Percentiles rank a stretch among this genome's conserved stretches.
Evolutionary conservation across 1,140 invertebrate genomes (phyloP).

Genomic region (Drosophila malerkotliana): DNA sequence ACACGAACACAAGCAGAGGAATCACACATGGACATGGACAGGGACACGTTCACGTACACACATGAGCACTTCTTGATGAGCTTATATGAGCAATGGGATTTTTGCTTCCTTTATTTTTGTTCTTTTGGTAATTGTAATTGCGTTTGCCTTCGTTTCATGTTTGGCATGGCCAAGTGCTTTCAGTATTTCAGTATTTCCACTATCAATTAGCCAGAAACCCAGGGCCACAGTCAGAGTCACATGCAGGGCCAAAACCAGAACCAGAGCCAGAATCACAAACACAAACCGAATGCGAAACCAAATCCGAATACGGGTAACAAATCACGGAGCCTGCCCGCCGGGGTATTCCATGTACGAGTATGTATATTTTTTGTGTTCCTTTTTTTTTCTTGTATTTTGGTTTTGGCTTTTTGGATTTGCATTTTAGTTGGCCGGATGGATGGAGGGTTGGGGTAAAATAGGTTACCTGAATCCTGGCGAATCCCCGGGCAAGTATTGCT

Average conservation of each 20-base stretch:
- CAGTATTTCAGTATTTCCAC: conserved; percentile 18
- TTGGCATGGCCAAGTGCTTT: conserved; percentile 37
- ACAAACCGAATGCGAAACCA: not conserved
- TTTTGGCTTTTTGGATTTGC: conserved; percentile 4
- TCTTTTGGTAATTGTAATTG: conserved; percentile 69
- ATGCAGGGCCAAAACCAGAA: not conserved
- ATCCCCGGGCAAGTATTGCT: conserved; percentile 13
- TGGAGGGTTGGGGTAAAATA: not conserved
- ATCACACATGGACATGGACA: conserved; percentile 1
- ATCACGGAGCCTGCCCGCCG: conserved; percentile 8
- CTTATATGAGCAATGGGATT: conserved; percentile 58
- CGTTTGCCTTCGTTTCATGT: conserved; percentile 44
- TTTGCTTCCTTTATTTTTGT: conserved; percentile 46
- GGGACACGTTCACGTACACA: conserved; percentile 16
- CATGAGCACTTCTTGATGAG: conserved; percentile 53
- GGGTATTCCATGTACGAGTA: not conserved
- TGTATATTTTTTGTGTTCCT: not conserved
- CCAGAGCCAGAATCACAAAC: not conserved
- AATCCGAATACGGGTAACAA: conserved; percentile 1
- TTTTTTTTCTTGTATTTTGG: not conserved
- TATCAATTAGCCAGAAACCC: conserved; percentile 35
- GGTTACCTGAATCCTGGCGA: conserved; percentile 10
- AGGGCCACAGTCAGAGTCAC: not conserved
- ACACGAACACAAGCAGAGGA: not conserved
- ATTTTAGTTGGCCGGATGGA: not conserved